Evolutionary conservation across 2,797 vertebrate genomes (phyloP).

Genomic region (Tragopan temminckii): DNA sequence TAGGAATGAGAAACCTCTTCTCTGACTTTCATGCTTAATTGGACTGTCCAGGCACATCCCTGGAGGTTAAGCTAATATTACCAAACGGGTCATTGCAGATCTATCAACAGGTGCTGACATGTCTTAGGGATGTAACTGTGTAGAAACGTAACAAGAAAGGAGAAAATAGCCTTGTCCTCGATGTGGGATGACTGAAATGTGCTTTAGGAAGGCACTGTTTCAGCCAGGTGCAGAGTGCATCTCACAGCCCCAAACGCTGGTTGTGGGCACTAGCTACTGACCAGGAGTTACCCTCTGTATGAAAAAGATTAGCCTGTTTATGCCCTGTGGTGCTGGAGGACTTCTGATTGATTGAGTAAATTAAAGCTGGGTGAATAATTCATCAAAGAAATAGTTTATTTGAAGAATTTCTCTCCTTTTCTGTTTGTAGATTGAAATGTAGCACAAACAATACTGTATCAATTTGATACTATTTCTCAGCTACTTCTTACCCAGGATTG

Average conservation of each 20-base stretch:
- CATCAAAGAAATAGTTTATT: not conserved
- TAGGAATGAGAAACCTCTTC: rapidly evolving
- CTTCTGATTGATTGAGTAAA: conserved; percentile 25
- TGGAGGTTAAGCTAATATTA: not conserved
- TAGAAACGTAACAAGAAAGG: not conserved
- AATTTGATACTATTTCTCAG: not conserved
- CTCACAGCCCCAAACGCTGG: not conserved
- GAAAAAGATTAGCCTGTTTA: not conserved
- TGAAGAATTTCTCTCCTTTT: not conserved
- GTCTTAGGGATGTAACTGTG: not conserved
- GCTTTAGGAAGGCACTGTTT: not conserved
- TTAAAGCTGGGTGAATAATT: conserved; percentile 30
- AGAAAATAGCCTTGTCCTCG: not conserved
- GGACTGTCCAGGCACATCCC: not conserved
- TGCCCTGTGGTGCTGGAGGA: rapidly evolving
- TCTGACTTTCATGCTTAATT: not conserved
- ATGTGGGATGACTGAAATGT: not conserved
- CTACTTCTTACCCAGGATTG: not conserved
- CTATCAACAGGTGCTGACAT: not conserved
- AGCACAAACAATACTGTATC: not conserved
- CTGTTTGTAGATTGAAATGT: not conserved
- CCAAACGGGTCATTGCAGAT: not conserved
- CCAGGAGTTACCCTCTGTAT: not conserved
- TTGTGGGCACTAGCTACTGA: not conserved
- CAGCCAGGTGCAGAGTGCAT: not conserved